Conservation (phyloP, 2,113 vertebrate species). For the Origma solitaria region DNA sequence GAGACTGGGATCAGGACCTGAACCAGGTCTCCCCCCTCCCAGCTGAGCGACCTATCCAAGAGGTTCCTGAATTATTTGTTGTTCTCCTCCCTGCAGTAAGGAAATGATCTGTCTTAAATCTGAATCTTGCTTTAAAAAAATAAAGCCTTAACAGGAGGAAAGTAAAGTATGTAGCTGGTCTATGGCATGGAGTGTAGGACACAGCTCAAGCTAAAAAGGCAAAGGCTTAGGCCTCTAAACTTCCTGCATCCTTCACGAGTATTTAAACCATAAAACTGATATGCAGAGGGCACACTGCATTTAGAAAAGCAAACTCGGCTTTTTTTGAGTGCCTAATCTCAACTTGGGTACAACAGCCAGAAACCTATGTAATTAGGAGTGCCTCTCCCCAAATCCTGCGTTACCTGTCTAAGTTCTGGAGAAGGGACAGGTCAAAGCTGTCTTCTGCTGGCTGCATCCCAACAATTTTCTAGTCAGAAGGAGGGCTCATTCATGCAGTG, state of each 20-base stretch:
- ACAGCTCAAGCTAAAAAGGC: neutral
- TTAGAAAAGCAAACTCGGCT: neutral
- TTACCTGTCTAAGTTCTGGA: neutral
- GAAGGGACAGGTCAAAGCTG: neutral
- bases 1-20: neutral
- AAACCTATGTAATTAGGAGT: neutral
- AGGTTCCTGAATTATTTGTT: neutral
- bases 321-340: neutral
- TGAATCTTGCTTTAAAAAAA: neutral
- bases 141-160: neutral
- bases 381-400: neutral
- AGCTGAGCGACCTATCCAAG: neutral
- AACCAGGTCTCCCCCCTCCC: neutral
- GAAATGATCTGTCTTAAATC: neutral
- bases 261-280: neutral
- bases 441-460: neutral
- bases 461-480: neutral
- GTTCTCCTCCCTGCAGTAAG: neutral
- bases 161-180: neutral
- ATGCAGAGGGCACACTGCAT: neutral
- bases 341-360: neutral
- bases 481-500: neutral
- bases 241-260: neutral
- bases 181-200: neutral
- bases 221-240: neutral